Evolutionary conservation across 53 echinoderm and acorn worm genomes (phyloP), one percentile per base, ranked within the genome.

Genomic region (Glandiceps talaboti): DNA sequence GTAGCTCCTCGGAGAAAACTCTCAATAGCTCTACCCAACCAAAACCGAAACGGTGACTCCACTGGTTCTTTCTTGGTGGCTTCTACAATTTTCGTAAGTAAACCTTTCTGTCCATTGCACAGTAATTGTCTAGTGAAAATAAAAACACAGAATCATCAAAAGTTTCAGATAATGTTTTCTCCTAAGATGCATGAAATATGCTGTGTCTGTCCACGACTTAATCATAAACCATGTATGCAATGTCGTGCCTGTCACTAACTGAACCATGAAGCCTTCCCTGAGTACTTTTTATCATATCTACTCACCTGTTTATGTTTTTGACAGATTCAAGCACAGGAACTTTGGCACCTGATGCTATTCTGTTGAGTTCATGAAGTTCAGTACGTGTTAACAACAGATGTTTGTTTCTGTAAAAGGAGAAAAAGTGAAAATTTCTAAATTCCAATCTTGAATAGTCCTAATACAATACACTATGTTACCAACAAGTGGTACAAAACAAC

Each of bases 1-100:
- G 99, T 99, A 86, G 91, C 92, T n/a, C 99, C 99, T 75, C 99
- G 81, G 26, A 99, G 80, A 81, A 93, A 99, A 80, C 99, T 99
- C 87, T 99, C 99, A 30, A 99, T 82, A 1, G 91, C 93, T 32
- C 92, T 31, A 0, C 91, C 90, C 91, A 99, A 86, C 99, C 99
- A 99, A 79, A 93, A 99, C 85, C 99, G 92, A 84, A 99, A 99
- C 27, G 93, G 93, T 27, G 99, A 99, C 27, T 99, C 99, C 31
- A 87, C 84, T 0, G 93, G 91, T 74, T 93, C 92, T 73, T 86
- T 91, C 81, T 93, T 99, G 75, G 86, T 91, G 6, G 91, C 99
- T 28, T 99, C 99, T 14, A 93, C 91, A 30, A 99, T 87, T 79
- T 88, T 99, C 74, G 91, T 87, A 12, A 99, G 82, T 74, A 99